Evolutionary conservation across 2,113 vertebrate species (phyloP).

Genomic region (Trematomus loennbergii): DNA sequence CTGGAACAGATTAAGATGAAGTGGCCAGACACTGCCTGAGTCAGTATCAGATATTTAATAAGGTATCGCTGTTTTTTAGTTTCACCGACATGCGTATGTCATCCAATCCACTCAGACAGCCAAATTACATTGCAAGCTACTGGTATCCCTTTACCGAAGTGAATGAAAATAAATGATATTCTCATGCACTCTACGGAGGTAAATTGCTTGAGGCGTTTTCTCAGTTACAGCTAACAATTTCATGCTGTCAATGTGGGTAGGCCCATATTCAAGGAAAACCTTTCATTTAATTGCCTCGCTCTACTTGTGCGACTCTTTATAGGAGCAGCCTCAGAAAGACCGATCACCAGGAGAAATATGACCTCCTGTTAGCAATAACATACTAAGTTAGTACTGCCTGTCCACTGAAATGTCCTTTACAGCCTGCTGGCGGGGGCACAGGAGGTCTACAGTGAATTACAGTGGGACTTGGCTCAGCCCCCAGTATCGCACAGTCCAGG

Average conservation of each 20-base stretch:
- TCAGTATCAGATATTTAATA: conserved; percentile 47
- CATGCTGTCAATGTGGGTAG: conserved; percentile 65
- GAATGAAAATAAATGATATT: conserved; percentile 47
- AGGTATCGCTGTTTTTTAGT: conserved; percentile 33
- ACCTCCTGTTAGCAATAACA: conserved; percentile 56
- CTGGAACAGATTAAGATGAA: conserved; percentile 30
- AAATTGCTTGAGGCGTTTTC: conserved; percentile 52
- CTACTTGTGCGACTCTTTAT: conserved; percentile 42
- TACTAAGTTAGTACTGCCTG: conserved; percentile 56
- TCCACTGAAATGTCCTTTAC: conserved; percentile 39
- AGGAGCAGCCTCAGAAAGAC: conserved; percentile 47
- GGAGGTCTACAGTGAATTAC: conserved; percentile 22
- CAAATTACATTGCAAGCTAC: conserved; percentile 35
- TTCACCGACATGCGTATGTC: conserved; percentile 45
- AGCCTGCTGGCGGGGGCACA: conserved; percentile 27
- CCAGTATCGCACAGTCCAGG: neutral
- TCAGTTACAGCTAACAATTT: conserved; percentile 66
- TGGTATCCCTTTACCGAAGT: conserved; percentile 51
- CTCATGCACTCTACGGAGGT: conserved; percentile 38
- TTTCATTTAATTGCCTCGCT: conserved; percentile 53
- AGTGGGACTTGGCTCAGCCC: conserved; percentile 23
- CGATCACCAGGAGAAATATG: conserved; percentile 62
- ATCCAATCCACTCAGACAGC: conserved; percentile 29
- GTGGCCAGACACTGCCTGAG: conserved; percentile 24
- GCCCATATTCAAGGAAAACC: conserved; percentile 59